A percentile compares a stretch with the other conserved stretches of the same genome.
Evolutionary conservation across 2,888 invertebrate species (phyloP).

Genomic region (Sminthurinus aureus): DNA sequence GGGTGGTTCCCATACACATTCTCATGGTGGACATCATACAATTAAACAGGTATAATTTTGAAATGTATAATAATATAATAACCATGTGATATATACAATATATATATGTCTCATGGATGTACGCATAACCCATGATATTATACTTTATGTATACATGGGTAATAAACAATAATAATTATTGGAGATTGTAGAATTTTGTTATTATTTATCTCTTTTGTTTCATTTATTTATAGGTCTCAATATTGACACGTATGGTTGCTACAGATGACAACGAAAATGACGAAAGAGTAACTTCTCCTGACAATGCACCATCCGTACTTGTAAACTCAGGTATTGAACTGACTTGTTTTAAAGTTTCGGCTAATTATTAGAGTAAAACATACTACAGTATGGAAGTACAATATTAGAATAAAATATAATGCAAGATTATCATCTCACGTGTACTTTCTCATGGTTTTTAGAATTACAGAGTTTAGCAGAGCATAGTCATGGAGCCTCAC

Average conservation of each 20-base stretch:
- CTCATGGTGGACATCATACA: constrained; percentile 55
- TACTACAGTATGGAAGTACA: no score
- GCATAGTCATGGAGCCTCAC: not conserved
- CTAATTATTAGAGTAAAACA: no score
- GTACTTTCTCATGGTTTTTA: not conserved
- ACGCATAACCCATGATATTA: not conserved
- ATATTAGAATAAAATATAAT: no score
- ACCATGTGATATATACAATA: no score
- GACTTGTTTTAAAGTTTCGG: no score
- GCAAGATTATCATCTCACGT: no score
- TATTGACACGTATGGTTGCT: constrained; percentile 65
- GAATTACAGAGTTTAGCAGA: not conserved
- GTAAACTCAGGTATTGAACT: not conserved
- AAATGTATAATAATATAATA: no score
- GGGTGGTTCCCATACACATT: constrained; percentile 63
- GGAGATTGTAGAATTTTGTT: no score
- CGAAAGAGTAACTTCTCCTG: constrained; percentile 68
- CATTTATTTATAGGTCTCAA: no score
- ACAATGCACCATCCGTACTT: constrained; percentile 63
- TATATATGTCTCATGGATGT: no score
- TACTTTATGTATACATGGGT: not conserved
- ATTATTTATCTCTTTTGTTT: no score
- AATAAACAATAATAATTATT: constrained; percentile 18
- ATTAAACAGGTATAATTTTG: constrained; percentile 44
- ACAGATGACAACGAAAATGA: constrained; percentile 78